These are phyloP conservation scores for Amphiprion percula DNA, from an alignment of 2,113 vertebrate genomes.

Conservation along the genomic window DNA sequence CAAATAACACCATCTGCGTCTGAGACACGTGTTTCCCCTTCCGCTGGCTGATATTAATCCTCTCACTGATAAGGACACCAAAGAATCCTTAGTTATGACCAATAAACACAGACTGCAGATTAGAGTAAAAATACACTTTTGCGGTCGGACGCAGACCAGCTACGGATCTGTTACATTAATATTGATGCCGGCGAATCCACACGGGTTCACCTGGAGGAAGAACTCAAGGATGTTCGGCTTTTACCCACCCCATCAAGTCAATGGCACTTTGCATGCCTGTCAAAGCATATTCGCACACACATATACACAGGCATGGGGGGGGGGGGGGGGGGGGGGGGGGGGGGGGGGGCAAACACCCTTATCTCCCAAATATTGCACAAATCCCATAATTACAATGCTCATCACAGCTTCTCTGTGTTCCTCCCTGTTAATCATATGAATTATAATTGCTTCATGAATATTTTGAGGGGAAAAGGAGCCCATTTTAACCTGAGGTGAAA, in stretches of 20 bases:
- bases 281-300: neutral
- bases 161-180: constrained; percentile 64
- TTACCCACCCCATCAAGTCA: constrained; percentile 38
- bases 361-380: constrained; percentile 60
- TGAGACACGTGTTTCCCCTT: constrained; percentile 24
- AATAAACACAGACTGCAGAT: constrained; percentile 40
- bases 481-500: constrained; percentile 39
- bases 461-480: constrained; percentile 46
- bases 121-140: constrained; percentile 23
- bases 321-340: too few relatives aligned
- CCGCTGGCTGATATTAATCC: constrained; percentile 37
- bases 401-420: constrained; percentile 57
- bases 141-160: neutral
- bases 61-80: constrained; percentile 16
- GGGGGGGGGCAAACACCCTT: constrained; percentile 32
- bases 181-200: constrained; percentile 52
- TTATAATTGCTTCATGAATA: constrained; percentile 75
- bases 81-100: constrained; percentile 36
- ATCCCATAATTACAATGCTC: constrained; percentile 71
- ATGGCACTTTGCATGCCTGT: constrained; percentile 45
- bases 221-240: constrained; percentile 63
- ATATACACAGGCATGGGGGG: neutral
- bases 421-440: constrained; percentile 64
- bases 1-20: constrained; percentile 61
- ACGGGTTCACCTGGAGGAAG: constrained; percentile 39